A percentile compares a stretch with the other conserved stretches of the same genome.
Evolutionary conservation across 2,113 vertebrate genomes (phyloP).

Genomic region (Paramisgurnus dabryanus): DNA sequence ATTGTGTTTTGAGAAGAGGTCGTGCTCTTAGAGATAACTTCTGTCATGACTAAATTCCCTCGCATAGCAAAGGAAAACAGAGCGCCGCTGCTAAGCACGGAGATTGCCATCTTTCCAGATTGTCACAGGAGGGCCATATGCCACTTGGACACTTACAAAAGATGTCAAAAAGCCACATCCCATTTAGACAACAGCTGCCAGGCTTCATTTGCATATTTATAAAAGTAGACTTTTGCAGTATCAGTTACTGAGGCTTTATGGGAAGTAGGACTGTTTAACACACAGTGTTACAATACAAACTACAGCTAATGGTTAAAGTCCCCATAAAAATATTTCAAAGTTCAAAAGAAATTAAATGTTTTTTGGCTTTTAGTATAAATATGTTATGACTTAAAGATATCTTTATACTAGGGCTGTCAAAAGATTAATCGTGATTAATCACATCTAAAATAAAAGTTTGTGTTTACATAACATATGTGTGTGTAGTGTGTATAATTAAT

Average conservation of each 20-base stretch:
- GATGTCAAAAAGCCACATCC: conserved; percentile 42
- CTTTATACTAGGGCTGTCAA: no score
- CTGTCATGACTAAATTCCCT: conserved; percentile 31
- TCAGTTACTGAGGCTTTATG: not conserved
- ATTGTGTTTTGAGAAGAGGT: conserved; percentile 26
- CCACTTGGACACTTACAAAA: conserved; percentile 46
- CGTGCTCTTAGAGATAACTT: not conserved
- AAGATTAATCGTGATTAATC: no score
- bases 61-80: not conserved
- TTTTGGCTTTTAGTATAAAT: no score
- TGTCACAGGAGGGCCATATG: conserved; percentile 50
- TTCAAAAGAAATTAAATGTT: no score
- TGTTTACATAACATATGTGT: no score
- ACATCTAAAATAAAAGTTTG: no score
- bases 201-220: conserved; percentile 43
- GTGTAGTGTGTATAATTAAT: no score
- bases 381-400: no score
- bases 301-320: no score
- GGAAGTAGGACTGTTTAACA: no score
- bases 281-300: no score
- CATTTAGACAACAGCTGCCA: conserved; percentile 18
- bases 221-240: not conserved
- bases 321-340: no score
- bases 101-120: conserved; percentile 51
- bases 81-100: not conserved